Evolutionary conservation across 2,888 invertebrate species (phyloP), one percentile per base, ranked within the genome.

Genomic region (Megalurothrips usitatus): DNA sequence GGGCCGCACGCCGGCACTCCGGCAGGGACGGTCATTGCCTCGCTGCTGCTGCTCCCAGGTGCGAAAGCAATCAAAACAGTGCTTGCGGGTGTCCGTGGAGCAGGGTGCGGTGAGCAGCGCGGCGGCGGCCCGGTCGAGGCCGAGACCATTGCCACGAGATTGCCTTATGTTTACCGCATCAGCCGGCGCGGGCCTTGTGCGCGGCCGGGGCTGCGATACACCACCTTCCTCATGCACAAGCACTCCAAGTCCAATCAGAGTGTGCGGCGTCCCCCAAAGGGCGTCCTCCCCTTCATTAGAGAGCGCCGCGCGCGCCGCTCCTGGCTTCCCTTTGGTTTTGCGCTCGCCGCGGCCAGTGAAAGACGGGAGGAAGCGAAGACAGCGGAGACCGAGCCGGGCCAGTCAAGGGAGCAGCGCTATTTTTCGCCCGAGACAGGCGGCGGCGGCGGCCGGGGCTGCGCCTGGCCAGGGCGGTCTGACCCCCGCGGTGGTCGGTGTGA

Each of bases 31-130:
- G 34, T 43, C 34, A 3, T 52, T 52, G 4, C 19, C 14, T 52
- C 52, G 52, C 6, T 68, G 34, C 34, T 43, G 52, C 6, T 68
- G 34, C 34, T 43, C 34, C 34, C 34, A 43, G 34, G 68, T 23
- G 68, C 19, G 23, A 68, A 68, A 68, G 68, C 68, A 68, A 68
- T 68, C 68, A 68, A 23, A 68, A 68, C 68, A 68, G 68, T 68
- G 68, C 68, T 68, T 68, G 68, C 68, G 68, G 68, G 23, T 23
- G 63, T n/a, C n/a, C n/a, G 63, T 9, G 23, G n/a, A 0, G 68
- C 23, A 23, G 68, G 68, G 68, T 0, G 68, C 3, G 23, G 23
- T n/a, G 58, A 58, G 58, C 6, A n/a, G 14, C 19, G 2, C 6
- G 58, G 58, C 19, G 17, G 58, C 1, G 8, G 68, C 0, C 23